Evolutionary conservation across 2,113 vertebrate genomes (phyloP), one percentile per base, ranked within the genome.

Genomic region (Epinephelus moara): DNA sequence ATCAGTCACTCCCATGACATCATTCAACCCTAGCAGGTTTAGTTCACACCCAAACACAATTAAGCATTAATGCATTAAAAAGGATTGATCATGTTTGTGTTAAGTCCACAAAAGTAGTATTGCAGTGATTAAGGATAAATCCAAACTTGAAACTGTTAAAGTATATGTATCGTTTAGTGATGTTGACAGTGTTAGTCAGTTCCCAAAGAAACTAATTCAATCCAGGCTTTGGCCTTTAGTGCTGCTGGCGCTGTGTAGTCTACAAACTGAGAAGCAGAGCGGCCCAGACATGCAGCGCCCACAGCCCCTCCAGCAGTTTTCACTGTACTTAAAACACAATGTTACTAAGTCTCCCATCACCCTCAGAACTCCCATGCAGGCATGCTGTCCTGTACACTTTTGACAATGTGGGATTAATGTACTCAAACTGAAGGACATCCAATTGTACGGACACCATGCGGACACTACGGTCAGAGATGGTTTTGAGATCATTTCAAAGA

Each of bases 231-330:
- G 84, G 69, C 64, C 72, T 85, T 85, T 23, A 56, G 82, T 70
- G 68, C 76, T 72, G 53, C 75, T 89, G 81, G 87, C 80, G 56
- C 79, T 90, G 72, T 90, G 85, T 79, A 82, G 87, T 92, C 87
- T 91, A 47, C 76, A 83, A 19, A 78, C 49, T 23, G 70, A 84
- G 80, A 75, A 11, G 64, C 70, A 80, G 88, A 85, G 83, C 56
- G 33, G 94, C 89, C 90, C 92, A 92, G 93, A 91, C 93, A 86
- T 90, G 94, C 88, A 90, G 76, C 61, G 37, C 92, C 86, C 85
- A 80, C 70, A 87, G 85, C 59, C 87, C 93, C 93, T 93, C 64
- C 88, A 93, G 93, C 91, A 15, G 50, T 47, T 85, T 89, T 85
- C 70, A 80, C 78, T 33, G 49, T 49, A 57, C 69, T 68, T 66